Evolutionary conservation across 2,113 vertebrate species (phyloP), one percentile per base, ranked within the genome.

Genomic region (Noturus placidus): DNA sequence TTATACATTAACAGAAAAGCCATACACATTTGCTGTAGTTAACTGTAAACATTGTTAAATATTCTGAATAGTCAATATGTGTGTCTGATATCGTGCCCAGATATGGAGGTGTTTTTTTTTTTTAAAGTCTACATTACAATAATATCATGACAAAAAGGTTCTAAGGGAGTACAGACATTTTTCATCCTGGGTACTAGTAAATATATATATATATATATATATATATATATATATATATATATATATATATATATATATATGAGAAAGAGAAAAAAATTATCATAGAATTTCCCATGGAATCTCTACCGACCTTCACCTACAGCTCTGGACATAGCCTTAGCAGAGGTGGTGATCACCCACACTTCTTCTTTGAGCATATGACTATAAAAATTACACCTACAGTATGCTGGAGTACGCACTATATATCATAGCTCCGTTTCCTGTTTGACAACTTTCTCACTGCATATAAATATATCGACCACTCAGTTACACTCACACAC

Each of bases 381-480:
- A 82, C 65, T 82, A 70, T 14, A 61, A 78, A 22, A 54, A 22
- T 42, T 0, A 84, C 87, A 59, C 87, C 84, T 88, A 70, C 76
- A 57, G 15, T 10, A 30, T 54, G 35, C 5, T 50, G 33, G 9
- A 30, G 57, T 78, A 30, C 76, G 27, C 79, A 52, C 0, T 87
- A 65, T 87, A 81, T 82, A 78, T 61, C 2, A 85, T 42, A 63
- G 82, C 90, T 88, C 30, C n/a, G 80, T 88, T 90, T 92, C 90
- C 91, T 92, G 89, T 88, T 81, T 77, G 72, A 65, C 52, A 83
- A 57, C 52, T 76, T 77, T 87, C 84, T n/a, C 86, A 91, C 89
- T 78, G 61, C 88, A 82, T 69, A 63, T n/a, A 89, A 87, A 86
- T 85, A 88, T 33, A 83, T 70, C 69, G 88, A 88, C 87, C 89